Evolutionary conservation across 2,797 vertebrate species (phyloP).

Genomic region (Streptopelia turtur): DNA sequence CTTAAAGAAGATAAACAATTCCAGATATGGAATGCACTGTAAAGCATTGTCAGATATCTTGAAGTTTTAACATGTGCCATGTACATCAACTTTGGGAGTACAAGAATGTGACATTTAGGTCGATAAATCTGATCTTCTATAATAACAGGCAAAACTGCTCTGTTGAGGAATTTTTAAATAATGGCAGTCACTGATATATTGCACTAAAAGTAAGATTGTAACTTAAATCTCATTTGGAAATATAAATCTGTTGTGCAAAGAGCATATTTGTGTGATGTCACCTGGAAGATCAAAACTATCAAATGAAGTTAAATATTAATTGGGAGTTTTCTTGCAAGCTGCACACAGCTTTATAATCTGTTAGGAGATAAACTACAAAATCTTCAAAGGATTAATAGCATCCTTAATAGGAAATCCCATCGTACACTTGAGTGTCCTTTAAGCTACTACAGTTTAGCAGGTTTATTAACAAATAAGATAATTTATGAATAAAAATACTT

Average conservation of each 20-base stretch:
- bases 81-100: background rate
- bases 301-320: constrained; percentile 32
- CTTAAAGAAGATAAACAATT: background rate
- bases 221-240: constrained; percentile 14
- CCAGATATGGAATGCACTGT: background rate
- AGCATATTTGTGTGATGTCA: background rate
- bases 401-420: background rate
- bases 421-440: background rate
- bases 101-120: background rate
- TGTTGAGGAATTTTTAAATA: background rate
- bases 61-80: background rate
- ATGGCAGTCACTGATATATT: background rate
- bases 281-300: constrained; percentile 19
- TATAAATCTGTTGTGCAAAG: constrained; percentile 33
- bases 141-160: background rate
- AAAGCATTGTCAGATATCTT: background rate
- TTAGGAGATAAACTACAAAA: background rate
- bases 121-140: background rate
- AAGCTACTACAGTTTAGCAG: background rate
- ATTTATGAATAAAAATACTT: constrained; percentile 11
- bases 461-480: background rate
- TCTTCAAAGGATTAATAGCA: background rate
- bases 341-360: background rate
- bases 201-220: constrained; percentile 19
- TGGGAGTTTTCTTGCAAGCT: background rate